Percentiles rank a stretch among this genome's conserved stretches.
These are phyloP conservation scores for Amphiprion ocellaris DNA, from an alignment of 2,113 vertebrate genomes.

Conservation along the genomic window DNA sequence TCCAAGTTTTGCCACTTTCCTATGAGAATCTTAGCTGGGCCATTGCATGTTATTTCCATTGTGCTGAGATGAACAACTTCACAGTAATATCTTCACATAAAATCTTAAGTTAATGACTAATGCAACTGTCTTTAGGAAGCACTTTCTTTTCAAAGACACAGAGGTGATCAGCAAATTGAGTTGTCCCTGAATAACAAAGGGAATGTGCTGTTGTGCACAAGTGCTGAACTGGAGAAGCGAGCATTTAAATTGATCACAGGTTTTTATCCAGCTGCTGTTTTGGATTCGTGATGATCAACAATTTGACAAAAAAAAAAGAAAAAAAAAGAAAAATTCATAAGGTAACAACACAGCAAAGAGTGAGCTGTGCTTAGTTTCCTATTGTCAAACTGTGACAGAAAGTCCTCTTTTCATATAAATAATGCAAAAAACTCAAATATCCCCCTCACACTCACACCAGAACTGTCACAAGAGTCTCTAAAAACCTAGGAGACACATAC, in stretches of 20 bases:
- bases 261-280: conserved; percentile 40
- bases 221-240: conserved; percentile 21
- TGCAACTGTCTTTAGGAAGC: conserved; percentile 66
- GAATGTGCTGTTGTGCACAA: conserved; percentile 35
- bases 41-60: conserved; percentile 34
- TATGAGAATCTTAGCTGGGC: conserved; percentile 15
- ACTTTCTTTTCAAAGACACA: conserved; percentile 76
- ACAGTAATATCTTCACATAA: conserved; percentile 52
- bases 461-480: conserved; percentile 77
- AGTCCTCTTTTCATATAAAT: conserved; percentile 84
- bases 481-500: conserved; percentile 74
- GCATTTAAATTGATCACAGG: conserved; percentile 29
- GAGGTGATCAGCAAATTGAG: conserved; percentile 66
- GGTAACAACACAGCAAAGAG: conserved; percentile 42
- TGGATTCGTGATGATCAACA: conserved; percentile 55
- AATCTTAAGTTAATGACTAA: conserved; percentile 32
- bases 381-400: conserved; percentile 64
- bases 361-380: conserved; percentile 59
- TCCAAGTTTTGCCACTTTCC: conserved; percentile 23
- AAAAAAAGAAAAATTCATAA: conserved; percentile 28
- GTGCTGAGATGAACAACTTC: conserved; percentile 68
- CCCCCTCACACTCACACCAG: conserved; percentile 72
- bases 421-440: conserved; percentile 81
- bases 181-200: conserved; percentile 66
- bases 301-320: conserved; percentile 66